Evolutionary conservation across 2,113 vertebrate species (phyloP).

Genomic region (Orthonyx spaldingii): DNA sequence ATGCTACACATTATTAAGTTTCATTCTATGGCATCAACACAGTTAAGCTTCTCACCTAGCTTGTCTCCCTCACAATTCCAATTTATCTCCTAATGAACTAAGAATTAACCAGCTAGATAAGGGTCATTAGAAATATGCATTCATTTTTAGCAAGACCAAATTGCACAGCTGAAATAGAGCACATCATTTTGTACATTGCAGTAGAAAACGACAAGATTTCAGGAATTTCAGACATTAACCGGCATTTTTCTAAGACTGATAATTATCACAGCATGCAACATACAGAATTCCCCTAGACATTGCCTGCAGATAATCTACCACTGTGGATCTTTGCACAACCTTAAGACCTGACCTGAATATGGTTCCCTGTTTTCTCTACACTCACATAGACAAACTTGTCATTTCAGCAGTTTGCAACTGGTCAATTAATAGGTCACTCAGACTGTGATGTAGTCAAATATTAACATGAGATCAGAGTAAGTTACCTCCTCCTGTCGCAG

Average conservation of each 20-base stretch:
- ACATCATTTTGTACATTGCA: background rate
- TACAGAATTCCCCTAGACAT: background rate
- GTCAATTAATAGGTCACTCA: conserved; percentile 48
- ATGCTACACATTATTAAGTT: background rate
- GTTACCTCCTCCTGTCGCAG: background rate
- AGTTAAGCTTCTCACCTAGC: background rate
- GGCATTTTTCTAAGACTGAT: background rate
- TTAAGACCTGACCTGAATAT: background rate
- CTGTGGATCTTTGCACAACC: background rate
- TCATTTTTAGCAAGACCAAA: background rate
- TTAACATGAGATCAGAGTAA: background rate
- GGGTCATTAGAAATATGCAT: background rate
- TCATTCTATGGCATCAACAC: background rate
- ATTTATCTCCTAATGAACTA: background rate
- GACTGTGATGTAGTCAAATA: conserved; percentile 11
- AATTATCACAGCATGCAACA: background rate
- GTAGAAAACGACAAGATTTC: background rate
- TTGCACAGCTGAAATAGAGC: background rate
- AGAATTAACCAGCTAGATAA: background rate
- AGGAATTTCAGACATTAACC: background rate
- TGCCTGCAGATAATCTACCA: background rate
- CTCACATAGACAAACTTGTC: background rate
- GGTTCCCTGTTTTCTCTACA: background rate
- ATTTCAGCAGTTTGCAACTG: conserved; percentile 36
- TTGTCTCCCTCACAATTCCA: background rate